phyloP scores from a whole-genome alignment of 2,888 invertebrate genomes.

The Allacma fusca region DNA sequence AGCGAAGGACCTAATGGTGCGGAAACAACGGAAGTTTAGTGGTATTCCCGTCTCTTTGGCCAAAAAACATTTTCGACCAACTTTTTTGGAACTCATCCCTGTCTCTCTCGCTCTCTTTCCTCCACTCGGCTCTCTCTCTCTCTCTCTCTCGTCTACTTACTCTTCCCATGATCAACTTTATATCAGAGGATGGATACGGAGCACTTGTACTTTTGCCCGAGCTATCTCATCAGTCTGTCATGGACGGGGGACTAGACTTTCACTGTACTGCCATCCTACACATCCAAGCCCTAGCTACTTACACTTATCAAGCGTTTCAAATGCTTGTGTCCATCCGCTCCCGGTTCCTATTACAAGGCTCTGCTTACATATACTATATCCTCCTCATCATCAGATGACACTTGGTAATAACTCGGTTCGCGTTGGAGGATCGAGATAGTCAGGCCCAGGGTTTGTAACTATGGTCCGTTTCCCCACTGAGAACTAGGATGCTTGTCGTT shows the following conservation, averaged over 20 bases:
- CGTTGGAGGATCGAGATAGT: background rate
- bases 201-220: slow-evolving; percentile 31
- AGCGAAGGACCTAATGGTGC: slow-evolving; percentile 50
- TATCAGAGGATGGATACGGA: background rate
- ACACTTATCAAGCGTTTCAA: slow-evolving; percentile 5
- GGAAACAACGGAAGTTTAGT: slow-evolving; percentile 55
- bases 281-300: background rate
- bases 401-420: background rate
- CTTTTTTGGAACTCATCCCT: slow-evolving; percentile 44
- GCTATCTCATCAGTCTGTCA: slow-evolving; percentile 46
- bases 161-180: slow-evolving; percentile 23
- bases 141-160: slow-evolving; percentile 32
- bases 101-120: slow-evolving; percentile 29
- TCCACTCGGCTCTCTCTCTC: slow-evolving; percentile 19
- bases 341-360: background rate
- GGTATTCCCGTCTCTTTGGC: slow-evolving; percentile 52
- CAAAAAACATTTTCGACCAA: slow-evolving; percentile 49
- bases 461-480: background rate
- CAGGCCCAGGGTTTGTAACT: background rate
- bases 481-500: no score
- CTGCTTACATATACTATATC: background rate
- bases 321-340: slow-evolving; percentile 40
- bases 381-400: slow-evolving; percentile 10
- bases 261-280: background rate
- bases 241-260: slow-evolving; percentile 25